Evolutionary conservation across 2,888 invertebrate species (phyloP).

Genomic region (Hydraecia micacea): DNA sequence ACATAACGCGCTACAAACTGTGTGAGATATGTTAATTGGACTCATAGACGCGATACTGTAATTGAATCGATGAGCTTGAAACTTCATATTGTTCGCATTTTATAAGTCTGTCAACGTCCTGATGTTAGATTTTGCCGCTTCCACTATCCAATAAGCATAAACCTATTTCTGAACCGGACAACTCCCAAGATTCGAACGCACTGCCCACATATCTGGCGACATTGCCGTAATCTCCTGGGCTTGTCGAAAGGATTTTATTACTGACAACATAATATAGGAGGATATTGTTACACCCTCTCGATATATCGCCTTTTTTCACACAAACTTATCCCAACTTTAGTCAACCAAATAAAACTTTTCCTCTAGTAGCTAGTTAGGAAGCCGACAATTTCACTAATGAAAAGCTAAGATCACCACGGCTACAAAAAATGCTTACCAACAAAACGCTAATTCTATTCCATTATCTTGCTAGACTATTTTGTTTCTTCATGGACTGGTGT

Average conservation of each 20-base stretch:
- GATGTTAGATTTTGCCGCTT: neutral
- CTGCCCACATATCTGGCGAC: slow-evolving; percentile 2
- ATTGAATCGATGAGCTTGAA: slow-evolving; percentile 47
- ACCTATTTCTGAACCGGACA: slow-evolving; percentile 11
- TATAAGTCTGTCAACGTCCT: slow-evolving; percentile 15
- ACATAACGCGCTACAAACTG: slow-evolving; percentile 36
- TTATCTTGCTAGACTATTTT: slow-evolving; percentile 11
- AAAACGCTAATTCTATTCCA: neutral
- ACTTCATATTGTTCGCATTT: slow-evolving; percentile 24
- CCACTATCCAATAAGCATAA: slow-evolving; percentile 26
- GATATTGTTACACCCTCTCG: neutral
- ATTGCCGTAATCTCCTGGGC: neutral
- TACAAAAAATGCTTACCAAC: neutral
- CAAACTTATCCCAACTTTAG: neutral
- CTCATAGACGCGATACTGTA: slow-evolving; percentile 19
- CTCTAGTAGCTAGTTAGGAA: neutral
- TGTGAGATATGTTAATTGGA: slow-evolving; percentile 55
- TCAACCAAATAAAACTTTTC: neutral
- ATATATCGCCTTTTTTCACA: neutral
- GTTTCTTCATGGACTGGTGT: neutral
- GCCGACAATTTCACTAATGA: neutral
- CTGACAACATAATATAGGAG: neutral
- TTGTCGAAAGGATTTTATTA: slow-evolving; percentile 1
- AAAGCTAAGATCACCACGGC: neutral
- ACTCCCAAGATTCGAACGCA: neutral